Percentiles rank a stretch among this genome's conserved stretches.
Conservation (phyloP, 2,888 invertebrate genomes). For the Hypena proboscidalis region DNA sequence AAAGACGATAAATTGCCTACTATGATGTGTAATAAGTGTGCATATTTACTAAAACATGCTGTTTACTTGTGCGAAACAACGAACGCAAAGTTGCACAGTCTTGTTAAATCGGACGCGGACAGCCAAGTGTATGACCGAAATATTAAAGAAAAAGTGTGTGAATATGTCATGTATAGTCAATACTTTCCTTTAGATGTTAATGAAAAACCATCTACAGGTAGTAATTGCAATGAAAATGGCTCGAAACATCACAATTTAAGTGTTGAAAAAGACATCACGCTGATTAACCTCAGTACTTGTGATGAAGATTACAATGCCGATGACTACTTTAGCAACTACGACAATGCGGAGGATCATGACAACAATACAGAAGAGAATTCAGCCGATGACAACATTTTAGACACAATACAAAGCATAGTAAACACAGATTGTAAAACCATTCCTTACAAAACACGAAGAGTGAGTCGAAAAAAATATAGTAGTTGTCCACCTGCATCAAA, state of each 20-base stretch:
- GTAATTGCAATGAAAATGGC: neutral
- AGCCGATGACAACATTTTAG: constrained; percentile 23
- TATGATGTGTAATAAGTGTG: constrained; percentile 66
- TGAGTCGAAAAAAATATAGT: constrained; percentile 9
- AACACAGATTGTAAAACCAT: constrained; percentile 5
- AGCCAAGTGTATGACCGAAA: constrained; percentile 19
- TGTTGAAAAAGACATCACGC: neutral
- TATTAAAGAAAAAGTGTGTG: constrained; percentile 52
- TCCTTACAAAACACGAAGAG: constrained; percentile 5
- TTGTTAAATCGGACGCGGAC: neutral
- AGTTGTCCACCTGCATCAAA: neutral
- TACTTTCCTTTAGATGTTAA: constrained; percentile 45
- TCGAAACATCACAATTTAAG: neutral
- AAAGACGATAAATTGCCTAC: constrained; percentile 60
- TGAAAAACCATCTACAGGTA: neutral
- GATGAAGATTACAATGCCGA: constrained; percentile 12
- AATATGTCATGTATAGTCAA: constrained; percentile 53
- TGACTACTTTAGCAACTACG: too few species aligned
- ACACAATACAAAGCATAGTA: constrained; percentile 30
- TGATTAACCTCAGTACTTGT: too few species aligned
- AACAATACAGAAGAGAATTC: constrained; percentile 8
- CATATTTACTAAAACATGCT: constrained; percentile 60
- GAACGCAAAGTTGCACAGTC: constrained; percentile 55
- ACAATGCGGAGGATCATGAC: neutral
- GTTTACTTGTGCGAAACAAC: constrained; percentile 68